Conservation (phyloP, 2,113 vertebrate species). For the Sinocyclocheilus rhinocerous region DNA sequence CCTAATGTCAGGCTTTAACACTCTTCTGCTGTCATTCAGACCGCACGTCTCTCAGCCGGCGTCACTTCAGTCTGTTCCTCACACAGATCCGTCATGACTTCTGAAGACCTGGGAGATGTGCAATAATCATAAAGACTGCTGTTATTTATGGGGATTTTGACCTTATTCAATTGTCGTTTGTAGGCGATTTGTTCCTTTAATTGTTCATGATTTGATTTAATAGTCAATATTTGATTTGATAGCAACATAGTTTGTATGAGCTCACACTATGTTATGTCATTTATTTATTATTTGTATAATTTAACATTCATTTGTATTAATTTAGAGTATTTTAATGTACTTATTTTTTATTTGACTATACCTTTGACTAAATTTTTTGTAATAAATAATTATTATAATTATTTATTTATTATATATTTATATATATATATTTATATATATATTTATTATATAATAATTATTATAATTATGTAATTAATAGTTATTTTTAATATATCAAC, state of each 20-base stretch:
- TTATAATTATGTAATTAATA: too few relatives aligned
- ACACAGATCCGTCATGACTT: neutral
- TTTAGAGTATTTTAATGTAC: neutral
- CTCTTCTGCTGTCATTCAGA: neutral
- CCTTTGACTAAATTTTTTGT: too few relatives aligned
- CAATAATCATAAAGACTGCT: neutral
- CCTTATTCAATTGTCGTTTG: neutral
- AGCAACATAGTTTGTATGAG: neutral
- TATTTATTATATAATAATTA: too few relatives aligned
- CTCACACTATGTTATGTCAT: too few relatives aligned
- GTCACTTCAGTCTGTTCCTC: neutral
- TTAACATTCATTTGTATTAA: too few relatives aligned
- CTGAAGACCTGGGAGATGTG: neutral
- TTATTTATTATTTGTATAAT: too few relatives aligned
- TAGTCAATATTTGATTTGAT: neutral
- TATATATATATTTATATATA: too few relatives aligned
- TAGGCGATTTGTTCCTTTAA: neutral
- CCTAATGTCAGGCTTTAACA: neutral
- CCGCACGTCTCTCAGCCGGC: neutral
- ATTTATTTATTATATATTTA: too few relatives aligned
- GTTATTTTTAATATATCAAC: too few relatives aligned
- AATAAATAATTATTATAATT: too few relatives aligned
- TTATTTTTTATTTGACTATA: too few relatives aligned
- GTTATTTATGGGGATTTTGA: neutral
- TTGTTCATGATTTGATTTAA: neutral